Percentiles rank a stretch among this genome's conserved stretches.
phyloP scores from a whole-genome alignment of 2,797 vertebrate species.

The Peromyscus eremicus region DNA sequence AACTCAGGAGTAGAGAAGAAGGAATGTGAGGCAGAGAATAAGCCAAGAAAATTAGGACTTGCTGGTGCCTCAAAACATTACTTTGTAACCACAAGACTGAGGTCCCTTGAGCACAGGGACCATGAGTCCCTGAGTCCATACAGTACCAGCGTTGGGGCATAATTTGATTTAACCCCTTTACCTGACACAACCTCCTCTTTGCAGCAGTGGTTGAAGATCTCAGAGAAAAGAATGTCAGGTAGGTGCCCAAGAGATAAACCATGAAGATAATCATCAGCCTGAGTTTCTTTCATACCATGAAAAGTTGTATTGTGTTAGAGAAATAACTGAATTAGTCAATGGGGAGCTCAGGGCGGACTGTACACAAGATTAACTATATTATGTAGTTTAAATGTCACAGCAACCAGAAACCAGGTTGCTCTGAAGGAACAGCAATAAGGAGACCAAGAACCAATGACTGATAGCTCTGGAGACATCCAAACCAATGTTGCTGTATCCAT shows the following conservation, averaged over 20 bases:
- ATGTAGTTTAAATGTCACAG: constrained; percentile 2
- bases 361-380: background rate
- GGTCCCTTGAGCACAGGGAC: background rate
- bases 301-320: background rate
- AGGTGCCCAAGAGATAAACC: background rate
- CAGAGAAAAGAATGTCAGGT: background rate
- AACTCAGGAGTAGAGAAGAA: background rate
- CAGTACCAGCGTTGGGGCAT: background rate
- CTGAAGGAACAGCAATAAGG: background rate
- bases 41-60: background rate
- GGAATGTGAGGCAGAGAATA: background rate
- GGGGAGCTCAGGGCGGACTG: background rate
- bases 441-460: background rate
- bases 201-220: background rate
- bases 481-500: background rate
- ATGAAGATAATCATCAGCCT: background rate
- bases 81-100: background rate
- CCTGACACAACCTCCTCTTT: background rate
- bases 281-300: background rate
- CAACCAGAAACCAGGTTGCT: background rate
- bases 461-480: background rate
- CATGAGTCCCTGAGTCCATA: background rate
- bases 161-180: background rate
- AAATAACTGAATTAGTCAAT: background rate
- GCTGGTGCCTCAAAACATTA: background rate